phyloP scores from a whole-genome alignment of 2,888 invertebrate genomes.

The Doris montereyensis region DNA sequence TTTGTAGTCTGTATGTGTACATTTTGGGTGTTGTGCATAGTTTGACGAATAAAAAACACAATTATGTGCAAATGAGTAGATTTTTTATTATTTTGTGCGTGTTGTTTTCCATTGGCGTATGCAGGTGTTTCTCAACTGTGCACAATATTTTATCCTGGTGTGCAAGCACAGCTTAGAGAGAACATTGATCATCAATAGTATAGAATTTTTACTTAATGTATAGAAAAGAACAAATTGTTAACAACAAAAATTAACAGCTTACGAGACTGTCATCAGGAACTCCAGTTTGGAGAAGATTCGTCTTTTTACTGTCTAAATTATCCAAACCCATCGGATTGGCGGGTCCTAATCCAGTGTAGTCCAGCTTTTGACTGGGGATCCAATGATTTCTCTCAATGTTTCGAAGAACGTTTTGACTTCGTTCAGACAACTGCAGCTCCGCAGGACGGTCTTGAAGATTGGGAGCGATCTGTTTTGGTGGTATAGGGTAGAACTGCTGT shows the following conservation, averaged over 20 bases:
- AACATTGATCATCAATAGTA: too few relatives aligned
- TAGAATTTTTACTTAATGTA: too few relatives aligned
- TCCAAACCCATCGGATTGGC: conserved; percentile 65
- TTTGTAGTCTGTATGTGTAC: too few relatives aligned
- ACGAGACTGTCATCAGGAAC: conserved; percentile 64
- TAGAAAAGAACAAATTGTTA: too few relatives aligned
- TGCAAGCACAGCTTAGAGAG: too few relatives aligned
- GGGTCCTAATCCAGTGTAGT: conserved; percentile 68
- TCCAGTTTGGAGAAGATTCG: conserved; percentile 50
- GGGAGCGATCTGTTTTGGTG: conserved; percentile 63
- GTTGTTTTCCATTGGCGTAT: too few relatives aligned
- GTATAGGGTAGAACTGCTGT: conserved; percentile 66
- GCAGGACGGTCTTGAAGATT: conserved; percentile 60
- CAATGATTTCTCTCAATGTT: conserved; percentile 70
- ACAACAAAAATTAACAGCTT: conserved; percentile 36
- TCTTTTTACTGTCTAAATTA: conserved; percentile 63
- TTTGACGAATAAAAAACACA: too few relatives aligned
- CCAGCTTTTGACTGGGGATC: conserved; percentile 65
- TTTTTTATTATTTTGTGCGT: too few relatives aligned
- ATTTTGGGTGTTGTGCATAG: too few relatives aligned
- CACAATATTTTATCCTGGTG: too few relatives aligned
- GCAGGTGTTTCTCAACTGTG: too few relatives aligned
- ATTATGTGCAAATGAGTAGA: too few relatives aligned
- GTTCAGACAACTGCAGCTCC: conserved; percentile 54
- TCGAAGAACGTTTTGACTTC: conserved; percentile 62